phyloP scores from a whole-genome alignment of 1,140 invertebrate genomes.

The Aporrectodea caliginosa region DNA sequence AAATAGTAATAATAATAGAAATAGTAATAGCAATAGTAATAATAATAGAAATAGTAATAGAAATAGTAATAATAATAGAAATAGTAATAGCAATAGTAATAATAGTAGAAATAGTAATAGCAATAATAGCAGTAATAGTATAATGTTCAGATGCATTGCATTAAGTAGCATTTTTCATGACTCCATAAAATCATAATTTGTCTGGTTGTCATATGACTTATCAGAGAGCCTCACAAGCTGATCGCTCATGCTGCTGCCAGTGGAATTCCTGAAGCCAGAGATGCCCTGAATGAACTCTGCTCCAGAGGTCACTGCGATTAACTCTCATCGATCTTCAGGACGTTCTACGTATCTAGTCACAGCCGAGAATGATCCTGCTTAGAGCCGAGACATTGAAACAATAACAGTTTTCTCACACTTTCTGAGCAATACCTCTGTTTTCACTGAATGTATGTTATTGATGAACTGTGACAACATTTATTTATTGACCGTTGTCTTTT shows the following conservation, averaged over 20 bases:
- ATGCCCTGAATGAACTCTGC: slow-evolving; percentile 51
- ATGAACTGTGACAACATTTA: too few relatives aligned
- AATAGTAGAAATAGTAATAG: slow-evolving; percentile 16
- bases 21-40: slow-evolving; percentile 19
- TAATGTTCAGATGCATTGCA: neutral
- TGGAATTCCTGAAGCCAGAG: slow-evolving; percentile 52
- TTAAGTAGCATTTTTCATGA: too few relatives aligned
- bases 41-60: slow-evolving; percentile 14
- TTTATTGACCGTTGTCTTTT: too few relatives aligned
- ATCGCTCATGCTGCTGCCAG: slow-evolving; percentile 53
- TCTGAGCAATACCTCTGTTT: too few relatives aligned
- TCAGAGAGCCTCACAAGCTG: slow-evolving; percentile 51
- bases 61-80: slow-evolving; percentile 9
- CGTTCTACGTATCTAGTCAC: too few relatives aligned
- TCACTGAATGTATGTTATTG: too few relatives aligned
- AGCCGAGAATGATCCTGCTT: too few relatives aligned
- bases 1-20: slow-evolving; percentile 12
- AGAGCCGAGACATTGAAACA: too few relatives aligned
- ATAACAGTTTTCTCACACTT: too few relatives aligned
- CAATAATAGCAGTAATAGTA: slow-evolving; percentile 18
- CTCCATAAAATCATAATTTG: too few relatives aligned
- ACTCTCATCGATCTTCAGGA: too few relatives aligned
- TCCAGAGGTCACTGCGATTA: slow-evolving; percentile 42
- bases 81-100: slow-evolving; percentile 15
- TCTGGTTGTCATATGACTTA: slow-evolving; percentile 16